Evolutionary conservation across 2,797 vertebrate species (phyloP).

Genomic region (Artibeus jamaicensis): DNA sequence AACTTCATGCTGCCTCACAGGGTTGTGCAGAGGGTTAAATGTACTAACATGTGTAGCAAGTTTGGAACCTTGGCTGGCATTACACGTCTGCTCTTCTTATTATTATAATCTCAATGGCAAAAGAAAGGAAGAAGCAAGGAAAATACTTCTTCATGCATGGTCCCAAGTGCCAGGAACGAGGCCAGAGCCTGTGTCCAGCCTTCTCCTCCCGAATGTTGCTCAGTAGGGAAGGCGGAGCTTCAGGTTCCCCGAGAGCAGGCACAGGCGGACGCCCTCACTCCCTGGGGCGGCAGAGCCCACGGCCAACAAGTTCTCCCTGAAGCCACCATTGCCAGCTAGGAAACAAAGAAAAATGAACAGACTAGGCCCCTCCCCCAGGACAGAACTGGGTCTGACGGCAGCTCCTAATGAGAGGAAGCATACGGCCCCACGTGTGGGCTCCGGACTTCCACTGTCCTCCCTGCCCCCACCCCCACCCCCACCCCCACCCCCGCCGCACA

Average conservation of each 20-base stretch:
- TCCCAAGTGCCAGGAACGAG: not conserved
- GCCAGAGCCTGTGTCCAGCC: not conserved
- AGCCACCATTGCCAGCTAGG: not conserved
- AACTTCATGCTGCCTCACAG: fast-evolving
- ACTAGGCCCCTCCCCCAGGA: not conserved
- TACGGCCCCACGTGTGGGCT: fast-evolving
- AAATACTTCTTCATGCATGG: not conserved
- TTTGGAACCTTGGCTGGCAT: not conserved
- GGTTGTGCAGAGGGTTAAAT: fast-evolving
- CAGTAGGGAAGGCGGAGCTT: not conserved
- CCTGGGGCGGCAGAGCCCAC: fast-evolving
- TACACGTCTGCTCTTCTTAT: fast-evolving
- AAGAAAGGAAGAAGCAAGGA: not conserved
- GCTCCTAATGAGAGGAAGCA: not conserved
- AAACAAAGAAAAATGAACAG: not conserved
- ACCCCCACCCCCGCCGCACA: not conserved
- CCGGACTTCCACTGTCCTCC: fast-evolving
- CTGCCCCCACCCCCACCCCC: too few relatives aligned
- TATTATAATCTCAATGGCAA: not conserved
- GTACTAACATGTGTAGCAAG: fast-evolving
- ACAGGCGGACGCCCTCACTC: fast-evolving
- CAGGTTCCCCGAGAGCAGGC: not conserved
- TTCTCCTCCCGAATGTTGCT: too few relatives aligned
- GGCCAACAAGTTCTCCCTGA: not conserved
- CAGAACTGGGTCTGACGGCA: not conserved